Base-by-base conservation (phyloP, 1,140 invertebrate species). In the Trissolcus basalis region DNA sequence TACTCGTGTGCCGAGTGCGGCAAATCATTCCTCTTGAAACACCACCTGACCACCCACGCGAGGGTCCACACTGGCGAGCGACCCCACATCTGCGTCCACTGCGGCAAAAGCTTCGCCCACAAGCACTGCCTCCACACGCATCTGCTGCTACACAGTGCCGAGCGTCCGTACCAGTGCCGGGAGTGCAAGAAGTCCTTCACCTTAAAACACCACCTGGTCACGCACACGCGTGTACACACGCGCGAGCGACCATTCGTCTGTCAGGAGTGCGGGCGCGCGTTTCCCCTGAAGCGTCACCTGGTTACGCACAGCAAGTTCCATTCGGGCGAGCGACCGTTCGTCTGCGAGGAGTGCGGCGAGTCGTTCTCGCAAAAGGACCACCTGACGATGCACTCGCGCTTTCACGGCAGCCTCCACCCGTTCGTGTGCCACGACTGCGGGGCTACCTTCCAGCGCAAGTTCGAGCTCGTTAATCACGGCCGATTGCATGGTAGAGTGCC, bases 181-280 rank as follows among this genome's bases (percentile, higher is more conserved):
- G 93, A 95, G 86, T 96, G 95, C 89, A 95, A 94, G 86, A 96
- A 95, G 87, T 94, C 93, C 43, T 96, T 96, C 81, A 95, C 94
- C 0, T 87, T 95, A 27, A 95, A 95, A 83, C 93, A 94, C 85
- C 93, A 94, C 85, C 88, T 95, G 68, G 90, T 94, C 50, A 94
- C 93, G 64, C 94, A 95, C 83, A 92, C 91, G n/a, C 91, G 93
- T 70, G 93, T 94, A 63, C 91, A 92, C 53, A 89, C 88, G 64
- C 90, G 94, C 44, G 94, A 95, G 51, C 90, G 93, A 63, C 94
- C 94, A 7, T 96, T 95, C 81, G 90, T 94, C 14, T 96, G 95
- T 85, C 87, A 91, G 53, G 93, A 95, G 83, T 96, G 95, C 87
- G 94, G 94, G 1, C 90, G 93, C 53, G 91, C 93, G 45, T 96